Conservation (phyloP, 1,140 invertebrate species). For the Drosophila lacertosa region DNA sequence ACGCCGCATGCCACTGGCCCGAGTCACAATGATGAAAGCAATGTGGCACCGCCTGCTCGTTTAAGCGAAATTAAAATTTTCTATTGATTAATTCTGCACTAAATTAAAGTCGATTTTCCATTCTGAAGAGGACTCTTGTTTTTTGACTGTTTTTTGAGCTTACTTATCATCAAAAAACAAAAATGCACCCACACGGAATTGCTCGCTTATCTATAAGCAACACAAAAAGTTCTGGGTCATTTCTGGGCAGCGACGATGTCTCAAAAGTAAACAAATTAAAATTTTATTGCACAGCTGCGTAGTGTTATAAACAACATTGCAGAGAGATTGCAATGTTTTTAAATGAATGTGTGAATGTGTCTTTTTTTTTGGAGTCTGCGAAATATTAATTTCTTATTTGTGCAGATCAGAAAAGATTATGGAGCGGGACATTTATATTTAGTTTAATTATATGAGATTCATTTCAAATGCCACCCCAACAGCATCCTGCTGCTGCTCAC, state of each 20-base stretch:
- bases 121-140: background rate
- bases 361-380: conserved; percentile 4
- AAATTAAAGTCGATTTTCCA: conserved; percentile 12
- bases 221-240: conserved; percentile 48
- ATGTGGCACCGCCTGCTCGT: conserved; percentile 35
- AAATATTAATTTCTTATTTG: conserved; percentile 4
- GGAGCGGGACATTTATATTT: conserved; percentile 57
- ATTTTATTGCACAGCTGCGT: conserved; percentile 42
- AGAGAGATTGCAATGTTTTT: conserved; percentile 10
- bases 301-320: conserved; percentile 29
- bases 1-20: conserved; percentile 52
- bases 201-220: conserved; percentile 38
- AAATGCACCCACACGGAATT: conserved; percentile 57
- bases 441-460: conserved; percentile 70
- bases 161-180: conserved; percentile 27
- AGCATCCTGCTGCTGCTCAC: conserved; percentile 17
- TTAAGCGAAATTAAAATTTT: conserved; percentile 73
- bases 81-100: conserved; percentile 70
- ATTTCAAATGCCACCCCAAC: conserved; percentile 9
- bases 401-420: conserved; percentile 41
- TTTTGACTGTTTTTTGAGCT: conserved; percentile 2
- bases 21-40: background rate
- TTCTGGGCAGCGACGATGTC: conserved; percentile 8
- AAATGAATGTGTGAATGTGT: conserved; percentile 9
- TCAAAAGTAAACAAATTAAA: conserved; percentile 66